Evolutionary conservation across 2,113 vertebrate species (phyloP), one percentile per base, ranked within the genome.

Genomic region (Aegotheles bennettii): DNA sequence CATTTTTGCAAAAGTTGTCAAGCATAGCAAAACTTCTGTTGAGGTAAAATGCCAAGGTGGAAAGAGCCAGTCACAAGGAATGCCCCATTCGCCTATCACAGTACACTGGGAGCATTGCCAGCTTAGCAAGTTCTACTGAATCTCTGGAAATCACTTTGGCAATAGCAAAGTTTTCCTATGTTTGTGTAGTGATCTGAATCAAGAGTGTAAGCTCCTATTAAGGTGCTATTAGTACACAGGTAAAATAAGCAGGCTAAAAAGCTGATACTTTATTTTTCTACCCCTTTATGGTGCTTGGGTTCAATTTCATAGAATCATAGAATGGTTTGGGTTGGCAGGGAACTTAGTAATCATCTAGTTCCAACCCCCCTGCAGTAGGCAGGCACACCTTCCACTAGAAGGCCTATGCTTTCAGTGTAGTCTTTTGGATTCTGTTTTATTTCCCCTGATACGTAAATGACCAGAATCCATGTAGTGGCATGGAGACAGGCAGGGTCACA

Each of bases 381-480:
- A n/a, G n/a, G n/a, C n/a, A n/a, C n/a, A n/a, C n/a, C n/a, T n/a
- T n/a, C n/a, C n/a, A n/a, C n/a, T n/a, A n/a, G n/a, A n/a, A n/a
- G n/a, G n/a, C n/a, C n/a, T n/a, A n/a, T n/a, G n/a, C n/a, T n/a
- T n/a, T n/a, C 16, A 24, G 38, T 59, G 0, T 21, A 35, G 10
- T 36, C 19, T 74, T 89, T 54, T 48, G 6, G 4, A 38, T 84
- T 85, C 17, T 59, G 3, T 36, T 89, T 74, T 75, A 31, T 61
- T 94, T 84, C 35, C 13, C 35, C 77, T 81, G 64, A 28, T 6
- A 0, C 50, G 19, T 26, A 67, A 50, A 63, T 48, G 5, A 24
- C 16, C 0, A 0, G 28, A 50, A 59, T 86, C 24, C 0, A 0
- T 84, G 92, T 91, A 43, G 35, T 60, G 51, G 14, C 36, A 17